These are phyloP conservation scores for Thomomys bottae DNA, from an alignment of 2,113 vertebrate genomes.

Conservation along the genomic window DNA sequence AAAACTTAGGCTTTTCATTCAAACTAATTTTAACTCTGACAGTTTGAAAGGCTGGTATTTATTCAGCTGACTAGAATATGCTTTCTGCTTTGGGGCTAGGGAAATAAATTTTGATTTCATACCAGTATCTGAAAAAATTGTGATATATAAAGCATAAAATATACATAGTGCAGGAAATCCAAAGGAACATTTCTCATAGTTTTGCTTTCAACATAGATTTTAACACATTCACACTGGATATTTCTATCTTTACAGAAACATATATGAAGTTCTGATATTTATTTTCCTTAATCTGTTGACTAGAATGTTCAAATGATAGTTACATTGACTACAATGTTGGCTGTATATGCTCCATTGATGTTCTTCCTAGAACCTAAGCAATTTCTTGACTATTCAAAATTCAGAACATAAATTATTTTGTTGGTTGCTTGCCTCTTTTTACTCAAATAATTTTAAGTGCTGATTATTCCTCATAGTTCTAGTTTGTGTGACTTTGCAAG, in stretches of 20 bases:
- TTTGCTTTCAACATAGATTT: not conserved
- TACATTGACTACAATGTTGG: not conserved
- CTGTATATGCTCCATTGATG: not conserved
- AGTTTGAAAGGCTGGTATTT: constrained; percentile 54
- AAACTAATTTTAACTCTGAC: constrained; percentile 55
- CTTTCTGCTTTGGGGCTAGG: constrained; percentile 48
- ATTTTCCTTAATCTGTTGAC: not conserved
- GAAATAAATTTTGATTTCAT: constrained; percentile 66
- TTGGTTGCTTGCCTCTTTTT: not conserved
- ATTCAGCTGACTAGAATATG: constrained; percentile 45
- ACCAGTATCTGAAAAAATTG: constrained; percentile 31
- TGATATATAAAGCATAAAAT: constrained; percentile 21
- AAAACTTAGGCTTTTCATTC: constrained; percentile 23
- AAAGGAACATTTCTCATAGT: constrained; percentile 1
- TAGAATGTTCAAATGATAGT: not conserved
- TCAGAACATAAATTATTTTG: not conserved
- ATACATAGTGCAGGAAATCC: constrained; percentile 9
- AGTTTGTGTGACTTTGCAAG: not conserved
- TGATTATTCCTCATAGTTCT: constrained; percentile 4
- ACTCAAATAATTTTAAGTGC: not conserved
- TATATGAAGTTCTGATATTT: not conserved
- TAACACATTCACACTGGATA: not conserved
- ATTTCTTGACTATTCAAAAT: not conserved
- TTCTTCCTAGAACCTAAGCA: not conserved
- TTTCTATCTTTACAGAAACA: constrained; percentile 29